phyloP scores from a whole-genome alignment of 1,140 invertebrate genomes.

The Nixonia krombeini region DNA sequence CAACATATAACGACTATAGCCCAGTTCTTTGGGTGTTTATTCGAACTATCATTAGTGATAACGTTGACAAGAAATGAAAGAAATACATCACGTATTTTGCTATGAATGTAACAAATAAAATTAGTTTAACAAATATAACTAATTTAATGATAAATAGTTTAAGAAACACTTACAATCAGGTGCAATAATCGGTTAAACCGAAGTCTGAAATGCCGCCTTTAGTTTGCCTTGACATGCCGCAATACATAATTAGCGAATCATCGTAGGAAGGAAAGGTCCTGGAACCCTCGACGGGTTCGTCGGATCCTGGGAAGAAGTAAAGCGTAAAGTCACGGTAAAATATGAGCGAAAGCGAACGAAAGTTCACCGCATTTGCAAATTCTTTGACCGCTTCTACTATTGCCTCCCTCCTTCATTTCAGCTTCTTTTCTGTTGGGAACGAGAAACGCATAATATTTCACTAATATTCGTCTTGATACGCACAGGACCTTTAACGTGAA shows the following conservation, averaged over 20 bases:
- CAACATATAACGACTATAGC: too few relatives aligned
- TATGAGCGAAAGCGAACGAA: constrained; percentile 17
- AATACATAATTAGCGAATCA: too few relatives aligned
- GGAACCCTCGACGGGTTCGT: constrained; percentile 2
- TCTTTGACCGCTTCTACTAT: too few relatives aligned
- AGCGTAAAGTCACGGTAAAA: constrained; percentile 4
- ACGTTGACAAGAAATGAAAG: too few relatives aligned
- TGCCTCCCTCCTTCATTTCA: not conserved
- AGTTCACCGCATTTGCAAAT: constrained; percentile 5
- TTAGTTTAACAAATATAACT: too few relatives aligned
- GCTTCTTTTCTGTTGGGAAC: not conserved
- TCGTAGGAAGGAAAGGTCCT: not conserved
- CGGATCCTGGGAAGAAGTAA: not conserved
- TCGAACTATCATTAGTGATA: too few relatives aligned
- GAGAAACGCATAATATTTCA: not conserved
- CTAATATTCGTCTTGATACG: not conserved
- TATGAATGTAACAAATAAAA: too few relatives aligned
- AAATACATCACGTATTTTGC: too few relatives aligned
- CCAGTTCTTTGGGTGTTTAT: too few relatives aligned
- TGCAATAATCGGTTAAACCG: too few relatives aligned
- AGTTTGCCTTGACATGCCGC: too few relatives aligned
- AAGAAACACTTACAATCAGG: not conserved
- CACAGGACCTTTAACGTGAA: constrained; percentile 1
- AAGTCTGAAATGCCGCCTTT: not conserved
- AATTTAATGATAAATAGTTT: too few relatives aligned